A percentile compares a stretch with the other conserved stretches of the same genome.
Evolutionary conservation across 2,113 vertebrate species (phyloP).

Genomic region (Podarcis raffonei): DNA sequence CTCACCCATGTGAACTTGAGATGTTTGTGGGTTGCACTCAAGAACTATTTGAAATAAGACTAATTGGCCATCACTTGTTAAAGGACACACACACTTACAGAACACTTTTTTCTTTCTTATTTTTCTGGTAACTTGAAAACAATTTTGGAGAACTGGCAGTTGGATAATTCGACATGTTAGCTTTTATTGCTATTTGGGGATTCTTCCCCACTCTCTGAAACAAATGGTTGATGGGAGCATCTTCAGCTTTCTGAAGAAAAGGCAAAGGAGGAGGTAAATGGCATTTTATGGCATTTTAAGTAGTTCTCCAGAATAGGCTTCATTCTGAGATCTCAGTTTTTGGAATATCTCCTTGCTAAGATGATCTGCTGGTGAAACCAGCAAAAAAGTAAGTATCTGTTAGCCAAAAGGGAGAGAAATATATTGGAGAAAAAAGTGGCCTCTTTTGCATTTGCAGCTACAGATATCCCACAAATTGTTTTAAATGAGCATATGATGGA

Average conservation of each 20-base stretch:
- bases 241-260: neutral
- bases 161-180: neutral
- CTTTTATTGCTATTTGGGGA: neutral
- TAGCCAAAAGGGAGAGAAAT: neutral
- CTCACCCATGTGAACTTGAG: neutral
- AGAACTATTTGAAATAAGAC: neutral
- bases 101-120: too few species aligned
- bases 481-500: neutral
- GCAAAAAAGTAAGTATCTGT: neutral
- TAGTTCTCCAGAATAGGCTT: neutral
- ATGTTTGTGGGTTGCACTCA: neutral
- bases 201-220: neutral
- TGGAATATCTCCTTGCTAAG: neutral
- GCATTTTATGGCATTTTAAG: neutral
- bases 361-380: neutral
- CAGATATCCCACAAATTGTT: neutral
- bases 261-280: neutral
- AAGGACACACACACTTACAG: too few species aligned
- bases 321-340: neutral
- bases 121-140: neutral
- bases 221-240: neutral
- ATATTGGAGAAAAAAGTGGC: neutral
- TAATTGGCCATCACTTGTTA: neutral
- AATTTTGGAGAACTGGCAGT: neutral
- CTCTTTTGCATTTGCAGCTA: neutral